Base-by-base conservation (phyloP, 2,888 invertebrate genomes). In the Orthonevra nobilis region DNA sequence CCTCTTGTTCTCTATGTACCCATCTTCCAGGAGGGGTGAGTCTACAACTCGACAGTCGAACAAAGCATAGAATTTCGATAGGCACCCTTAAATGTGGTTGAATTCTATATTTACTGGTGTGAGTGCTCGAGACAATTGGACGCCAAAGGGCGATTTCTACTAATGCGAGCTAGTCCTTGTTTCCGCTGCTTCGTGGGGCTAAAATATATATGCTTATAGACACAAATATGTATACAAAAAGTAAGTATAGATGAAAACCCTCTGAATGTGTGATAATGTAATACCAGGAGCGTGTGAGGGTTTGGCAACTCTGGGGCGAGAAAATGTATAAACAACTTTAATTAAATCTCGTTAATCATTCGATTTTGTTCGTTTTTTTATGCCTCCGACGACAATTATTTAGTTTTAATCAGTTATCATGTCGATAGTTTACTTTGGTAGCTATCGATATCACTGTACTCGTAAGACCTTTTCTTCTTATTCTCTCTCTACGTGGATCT, bases 51-150 rank as follows among this genome's bases (percentile, higher is more conserved):
- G n/a, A 30, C 15, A 23, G 23, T 4, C 3, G 5, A 5, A 23
- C 10, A 23, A 44, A 12, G 17, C 34, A 52, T 19, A 36, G 23
- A 48, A 60, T 72, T 72, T 72, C 50, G 72, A 77, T 66, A 72
- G 48, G 64, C 60, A 77, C 77, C 72, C 77, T 23, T 46, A 60
- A 75, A n/a, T n/a, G 63, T 60, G 58, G 69, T 54, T 38, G 36
- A 54, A 44, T 60, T 46, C 17, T n/a, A 20, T 20, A 14, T 36
- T 26, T 58, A 38, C 7, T 64, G 60, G 77, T 77, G 60, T 77
- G 77, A 28, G 77, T 72, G 58, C 12, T 72, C 77, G 77, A 77
- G 77, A 77, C 77, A 77, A 77, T 77, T 77, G 77, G 77, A 72
- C 77, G 77, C 77, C 77, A 54, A 72, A 60, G 64, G 64, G 58